These are phyloP conservation scores for Eretmocerus hayati DNA, from an alignment of 2,888 invertebrate species.

Conservation along the genomic window DNA sequence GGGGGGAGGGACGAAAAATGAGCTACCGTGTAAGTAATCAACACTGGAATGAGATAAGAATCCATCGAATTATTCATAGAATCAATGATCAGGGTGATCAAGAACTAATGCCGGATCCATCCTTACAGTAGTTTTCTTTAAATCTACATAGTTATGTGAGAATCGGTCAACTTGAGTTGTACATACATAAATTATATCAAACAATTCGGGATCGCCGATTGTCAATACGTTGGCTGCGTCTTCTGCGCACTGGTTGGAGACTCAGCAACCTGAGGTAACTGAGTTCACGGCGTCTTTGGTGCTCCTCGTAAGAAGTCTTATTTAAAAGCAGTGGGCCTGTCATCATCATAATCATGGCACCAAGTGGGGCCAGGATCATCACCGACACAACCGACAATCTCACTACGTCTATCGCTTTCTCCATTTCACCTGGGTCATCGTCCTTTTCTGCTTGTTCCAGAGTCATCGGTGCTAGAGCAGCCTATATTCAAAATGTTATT, in stretches of 20 bases:
- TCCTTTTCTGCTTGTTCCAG: constrained; percentile 37
- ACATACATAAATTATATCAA: background rate
- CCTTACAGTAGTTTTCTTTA: no score
- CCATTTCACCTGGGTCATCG: constrained; percentile 25
- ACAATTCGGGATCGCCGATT: background rate
- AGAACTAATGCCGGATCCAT: no score
- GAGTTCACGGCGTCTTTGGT: constrained; percentile 25
- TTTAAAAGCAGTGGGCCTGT: constrained; percentile 36
- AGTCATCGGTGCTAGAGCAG: constrained; percentile 60
- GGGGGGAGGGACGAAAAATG: no score
- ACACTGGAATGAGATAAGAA: no score
- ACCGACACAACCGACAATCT: constrained; percentile 36
- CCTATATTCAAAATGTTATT: no score
- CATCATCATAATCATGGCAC: constrained; percentile 35
- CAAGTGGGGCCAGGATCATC: constrained; percentile 36
- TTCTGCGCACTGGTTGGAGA: constrained; percentile 24
- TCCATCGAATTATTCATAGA: no score
- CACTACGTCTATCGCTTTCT: constrained; percentile 34
- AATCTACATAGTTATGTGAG: no score
- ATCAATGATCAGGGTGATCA: no score
- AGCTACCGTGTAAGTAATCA: no score
- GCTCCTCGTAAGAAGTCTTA: constrained; percentile 21
- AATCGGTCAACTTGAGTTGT: background rate
- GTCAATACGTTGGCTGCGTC: background rate
- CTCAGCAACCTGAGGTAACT: constrained; percentile 28